These are phyloP conservation scores for Aythya baeri DNA, from an alignment of 2,113 vertebrate species.

Conservation along the genomic window DNA sequence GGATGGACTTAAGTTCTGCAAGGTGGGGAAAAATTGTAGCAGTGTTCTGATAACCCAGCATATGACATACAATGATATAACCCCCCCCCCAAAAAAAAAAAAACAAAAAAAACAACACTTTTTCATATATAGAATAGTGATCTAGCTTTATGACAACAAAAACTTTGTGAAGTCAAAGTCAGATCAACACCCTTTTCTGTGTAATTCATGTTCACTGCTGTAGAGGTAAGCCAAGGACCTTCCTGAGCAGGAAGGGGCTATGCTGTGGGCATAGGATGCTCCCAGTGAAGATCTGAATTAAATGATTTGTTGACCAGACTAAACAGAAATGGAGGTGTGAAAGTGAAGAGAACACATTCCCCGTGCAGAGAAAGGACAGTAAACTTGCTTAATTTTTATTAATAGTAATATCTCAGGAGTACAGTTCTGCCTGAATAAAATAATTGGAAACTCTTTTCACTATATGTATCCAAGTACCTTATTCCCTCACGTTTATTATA, in stretches of 20 bases:
- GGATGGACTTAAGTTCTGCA: neutral
- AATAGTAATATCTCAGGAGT: neutral
- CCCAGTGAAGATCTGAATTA: no score
- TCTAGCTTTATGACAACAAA: neutral
- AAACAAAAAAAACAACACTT: neutral
- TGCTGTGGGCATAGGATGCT: neutral
- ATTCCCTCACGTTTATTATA: neutral
- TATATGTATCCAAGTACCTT: neutral
- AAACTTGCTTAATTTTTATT: neutral
- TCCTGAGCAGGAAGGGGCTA: neutral
- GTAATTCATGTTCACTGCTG: neutral
- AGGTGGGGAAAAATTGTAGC: neutral
- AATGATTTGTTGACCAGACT: neutral
- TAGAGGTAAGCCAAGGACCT: neutral
- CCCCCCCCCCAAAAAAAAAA: neutral
- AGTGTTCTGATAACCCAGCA: neutral
- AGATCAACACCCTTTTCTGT: neutral
- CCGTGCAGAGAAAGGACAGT: neutral
- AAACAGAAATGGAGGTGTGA: neutral
- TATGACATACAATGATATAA: neutral
- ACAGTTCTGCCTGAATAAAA: neutral
- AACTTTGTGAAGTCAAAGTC: neutral
- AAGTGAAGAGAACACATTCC: neutral
- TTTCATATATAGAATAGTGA: rapidly evolving
- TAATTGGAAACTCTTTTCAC: neutral